A percentile compares a stretch with the other conserved stretches of the same genome.
These are phyloP conservation scores for Zophobas atratus DNA, from an alignment of 1,140 invertebrate genomes.

Conservation along the genomic window DNA sequence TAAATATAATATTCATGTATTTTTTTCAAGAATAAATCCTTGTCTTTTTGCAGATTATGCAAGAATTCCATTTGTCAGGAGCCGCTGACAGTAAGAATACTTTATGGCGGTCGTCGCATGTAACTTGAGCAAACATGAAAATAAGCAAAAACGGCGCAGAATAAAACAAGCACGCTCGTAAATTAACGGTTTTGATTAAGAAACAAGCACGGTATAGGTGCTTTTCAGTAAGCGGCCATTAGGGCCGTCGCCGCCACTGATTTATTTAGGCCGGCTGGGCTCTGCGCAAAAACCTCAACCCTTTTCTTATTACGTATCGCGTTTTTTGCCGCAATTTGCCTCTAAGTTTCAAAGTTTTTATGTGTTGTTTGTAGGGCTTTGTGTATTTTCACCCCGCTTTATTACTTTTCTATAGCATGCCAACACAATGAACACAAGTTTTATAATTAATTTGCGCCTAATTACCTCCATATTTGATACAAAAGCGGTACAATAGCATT, in stretches of 20 bases:
- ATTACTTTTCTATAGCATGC: conserved; percentile 40
- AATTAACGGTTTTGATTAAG: conserved; percentile 50
- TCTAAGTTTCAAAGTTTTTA: conserved; percentile 23
- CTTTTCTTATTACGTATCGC: conserved; percentile 40
- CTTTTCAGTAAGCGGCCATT: conserved; percentile 6
- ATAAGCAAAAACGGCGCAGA: conserved; percentile 48
- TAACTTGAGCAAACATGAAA: conserved; percentile 49
- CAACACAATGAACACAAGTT: conserved; percentile 34
- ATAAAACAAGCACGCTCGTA: conserved; percentile 43
- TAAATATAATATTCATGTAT: conserved; percentile 36
- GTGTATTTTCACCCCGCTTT: conserved; percentile 34
- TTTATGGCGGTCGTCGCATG: conserved; percentile 50
- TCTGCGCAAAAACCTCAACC: conserved; percentile 26
- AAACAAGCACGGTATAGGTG: conserved; percentile 44
- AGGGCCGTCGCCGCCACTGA: conserved; percentile 17
- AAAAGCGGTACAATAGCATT: conserved; percentile 21
- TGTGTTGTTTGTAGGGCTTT: conserved; percentile 22
- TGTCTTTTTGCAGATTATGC: conserved; percentile 39
- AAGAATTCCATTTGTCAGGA: conserved; percentile 52
- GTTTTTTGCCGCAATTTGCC: conserved; percentile 28
- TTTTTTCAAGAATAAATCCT: conserved; percentile 37
- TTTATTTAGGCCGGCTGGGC: conserved; percentile 19
- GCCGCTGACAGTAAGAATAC: conserved; percentile 52
- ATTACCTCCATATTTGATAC: conserved; percentile 38
- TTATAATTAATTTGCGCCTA: conserved; percentile 41